Percentiles rank a stretch among this genome's conserved stretches.
These are phyloP conservation scores for Volucella bombylans DNA, from an alignment of 2,888 invertebrate species.

Conservation along the genomic window DNA sequence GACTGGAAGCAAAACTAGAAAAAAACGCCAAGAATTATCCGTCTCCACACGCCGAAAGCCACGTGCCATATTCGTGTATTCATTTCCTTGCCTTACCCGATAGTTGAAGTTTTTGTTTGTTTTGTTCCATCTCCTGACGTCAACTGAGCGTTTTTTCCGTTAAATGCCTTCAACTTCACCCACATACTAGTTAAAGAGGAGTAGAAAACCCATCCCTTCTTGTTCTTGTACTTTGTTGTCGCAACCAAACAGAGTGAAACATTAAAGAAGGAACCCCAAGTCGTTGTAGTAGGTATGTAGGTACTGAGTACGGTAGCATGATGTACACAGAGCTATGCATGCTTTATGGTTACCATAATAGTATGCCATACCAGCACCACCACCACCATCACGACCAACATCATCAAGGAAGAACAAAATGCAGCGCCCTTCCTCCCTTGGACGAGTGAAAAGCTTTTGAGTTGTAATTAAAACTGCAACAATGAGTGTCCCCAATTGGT, in stretches of 20 bases:
- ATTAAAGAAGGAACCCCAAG: slow-evolving; percentile 48
- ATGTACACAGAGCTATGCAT: slow-evolving; percentile 42
- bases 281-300: slow-evolving; percentile 17
- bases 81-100: neutral
- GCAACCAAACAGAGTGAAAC: slow-evolving; percentile 27
- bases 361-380: neutral
- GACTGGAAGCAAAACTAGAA: neutral
- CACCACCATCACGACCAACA: neutral
- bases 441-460: slow-evolving; percentile 52
- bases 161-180: slow-evolving; percentile 62
- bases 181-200: slow-evolving; percentile 31
- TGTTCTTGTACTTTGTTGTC: slow-evolving; percentile 11
- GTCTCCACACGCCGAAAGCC: neutral
- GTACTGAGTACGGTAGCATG: neutral
- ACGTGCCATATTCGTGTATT: slow-evolving; percentile 15
- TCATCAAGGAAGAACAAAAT: slow-evolving; percentile 29
- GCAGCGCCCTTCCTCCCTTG: slow-evolving; percentile 22
- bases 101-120: neutral
- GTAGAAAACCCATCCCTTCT: slow-evolving; percentile 24
- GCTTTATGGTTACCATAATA: slow-evolving; percentile 30
- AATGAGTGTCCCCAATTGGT: slow-evolving; percentile 53
- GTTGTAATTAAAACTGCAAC: slow-evolving; percentile 70
- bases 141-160: slow-evolving; percentile 39
- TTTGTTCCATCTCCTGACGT: slow-evolving; percentile 35
- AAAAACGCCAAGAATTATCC: slow-evolving; percentile 34